Conservation (phyloP, 2,888 invertebrate genomes). For the Acrocera orbiculus region DNA sequence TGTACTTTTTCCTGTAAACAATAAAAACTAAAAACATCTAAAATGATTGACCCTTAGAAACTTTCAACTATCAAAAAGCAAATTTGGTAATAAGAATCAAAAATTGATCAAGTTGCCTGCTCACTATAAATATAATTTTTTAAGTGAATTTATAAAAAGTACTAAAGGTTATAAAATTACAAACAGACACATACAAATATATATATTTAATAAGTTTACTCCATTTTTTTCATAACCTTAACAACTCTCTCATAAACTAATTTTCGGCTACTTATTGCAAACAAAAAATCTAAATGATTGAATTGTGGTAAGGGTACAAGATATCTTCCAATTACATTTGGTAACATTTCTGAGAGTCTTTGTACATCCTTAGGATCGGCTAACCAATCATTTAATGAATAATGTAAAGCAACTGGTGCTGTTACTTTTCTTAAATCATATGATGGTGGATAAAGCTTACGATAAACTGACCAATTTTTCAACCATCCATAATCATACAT, state of each 20-base stretch:
- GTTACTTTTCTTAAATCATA: slow-evolving; percentile 24
- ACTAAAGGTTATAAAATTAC: no score
- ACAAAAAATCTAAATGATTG: slow-evolving; percentile 31
- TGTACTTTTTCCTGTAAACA: no score
- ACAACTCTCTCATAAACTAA: slow-evolving; percentile 9
- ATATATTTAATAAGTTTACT: neutral
- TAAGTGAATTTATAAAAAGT: no score
- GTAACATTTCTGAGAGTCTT: slow-evolving; percentile 28
- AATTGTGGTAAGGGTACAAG: slow-evolving; percentile 32
- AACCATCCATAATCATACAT: slow-evolving; percentile 22
- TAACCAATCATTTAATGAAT: slow-evolving; percentile 40
- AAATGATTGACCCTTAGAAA: no score
- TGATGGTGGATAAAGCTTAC: slow-evolving; percentile 21
- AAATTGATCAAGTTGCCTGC: no score
- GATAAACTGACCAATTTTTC: slow-evolving; percentile 21
- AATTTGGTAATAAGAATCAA: no score
- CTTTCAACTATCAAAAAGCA: no score
- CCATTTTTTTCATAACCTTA: slow-evolving; percentile 2
- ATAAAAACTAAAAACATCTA: no score
- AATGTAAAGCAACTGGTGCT: slow-evolving; percentile 29
- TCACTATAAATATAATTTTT: no score
- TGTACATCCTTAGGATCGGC: slow-evolving; percentile 35
- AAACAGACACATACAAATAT: no score
- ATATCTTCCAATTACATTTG: slow-evolving; percentile 31
- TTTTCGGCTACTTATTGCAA: slow-evolving; percentile 18